Conservation (phyloP, 2,888 invertebrate genomes). For the Parelbella ahira region DNA sequence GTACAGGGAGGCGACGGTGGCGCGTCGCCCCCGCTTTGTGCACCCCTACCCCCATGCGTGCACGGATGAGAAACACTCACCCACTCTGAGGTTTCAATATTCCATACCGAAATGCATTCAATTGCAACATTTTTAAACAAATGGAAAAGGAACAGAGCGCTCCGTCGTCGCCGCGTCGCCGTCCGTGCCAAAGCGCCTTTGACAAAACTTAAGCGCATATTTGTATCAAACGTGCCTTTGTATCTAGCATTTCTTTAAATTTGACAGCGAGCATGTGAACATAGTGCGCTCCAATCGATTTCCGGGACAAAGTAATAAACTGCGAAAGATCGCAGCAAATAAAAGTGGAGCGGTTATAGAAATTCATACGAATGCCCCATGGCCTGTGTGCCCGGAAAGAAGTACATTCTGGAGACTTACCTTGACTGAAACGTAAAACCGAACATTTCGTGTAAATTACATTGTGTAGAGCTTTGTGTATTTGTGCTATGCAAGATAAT, state of each 20-base stretch:
- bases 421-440: too few relatives aligned
- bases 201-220: slow-evolving; percentile 49
- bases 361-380: neutral
- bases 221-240: slow-evolving; percentile 40
- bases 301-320: too few relatives aligned
- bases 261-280: too few relatives aligned
- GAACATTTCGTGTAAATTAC: too few relatives aligned
- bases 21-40: slow-evolving; percentile 35
- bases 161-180: slow-evolving; percentile 30
- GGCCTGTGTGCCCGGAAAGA: neutral
- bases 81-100: slow-evolving; percentile 74
- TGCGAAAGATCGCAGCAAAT: too few relatives aligned
- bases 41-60: slow-evolving; percentile 58
- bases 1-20: slow-evolving; percentile 42
- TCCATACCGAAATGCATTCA: slow-evolving; percentile 73
- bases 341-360: neutral
- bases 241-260: slow-evolving; percentile 37
- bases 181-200: slow-evolving; percentile 32
- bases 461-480: too few relatives aligned
- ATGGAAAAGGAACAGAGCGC: slow-evolving; percentile 41
- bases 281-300: too few relatives aligned
- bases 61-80: slow-evolving; percentile 64
- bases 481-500: too few relatives aligned
- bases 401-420: too few relatives aligned
- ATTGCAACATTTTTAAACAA: slow-evolving; percentile 66